A percentile compares a stretch with the other conserved stretches of the same genome.
phyloP scores from a whole-genome alignment of 2,113 vertebrate genomes.

The Amblyornis subalaris region DNA sequence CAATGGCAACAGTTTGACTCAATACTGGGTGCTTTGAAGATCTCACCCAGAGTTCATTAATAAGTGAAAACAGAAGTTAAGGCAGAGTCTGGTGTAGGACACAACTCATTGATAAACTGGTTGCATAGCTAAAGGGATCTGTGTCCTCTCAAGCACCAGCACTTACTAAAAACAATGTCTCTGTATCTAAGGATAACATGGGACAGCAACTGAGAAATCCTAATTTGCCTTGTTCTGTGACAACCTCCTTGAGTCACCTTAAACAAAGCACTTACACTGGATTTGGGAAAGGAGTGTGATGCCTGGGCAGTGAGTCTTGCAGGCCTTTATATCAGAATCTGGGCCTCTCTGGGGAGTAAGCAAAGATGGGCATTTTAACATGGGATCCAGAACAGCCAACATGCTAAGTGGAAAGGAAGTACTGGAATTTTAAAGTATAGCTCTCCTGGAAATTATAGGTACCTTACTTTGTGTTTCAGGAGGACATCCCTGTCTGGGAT shows the following conservation, averaged over 20 bases:
- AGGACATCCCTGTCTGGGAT: not conserved
- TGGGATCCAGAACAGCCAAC: not conserved
- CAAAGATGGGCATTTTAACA: not conserved
- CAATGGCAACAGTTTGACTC: not conserved
- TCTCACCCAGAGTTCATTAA: not conserved
- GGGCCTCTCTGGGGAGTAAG: not conserved
- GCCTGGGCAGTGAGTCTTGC: not conserved
- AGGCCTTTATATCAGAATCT: not conserved
- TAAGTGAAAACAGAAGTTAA: not conserved
- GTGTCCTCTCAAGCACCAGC: not conserved
- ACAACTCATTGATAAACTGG: not conserved
- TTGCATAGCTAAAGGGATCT: not conserved
- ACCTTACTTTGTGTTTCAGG: not conserved
- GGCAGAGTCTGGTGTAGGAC: not conserved
- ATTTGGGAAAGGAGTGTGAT: not conserved
- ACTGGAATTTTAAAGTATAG: not conserved
- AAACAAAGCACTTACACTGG: not conserved
- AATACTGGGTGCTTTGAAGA: not conserved
- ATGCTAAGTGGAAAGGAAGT: not conserved
- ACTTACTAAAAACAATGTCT: fast-evolving
- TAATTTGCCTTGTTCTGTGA: not conserved
- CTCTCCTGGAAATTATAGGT: not conserved
- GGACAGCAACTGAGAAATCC: not conserved
- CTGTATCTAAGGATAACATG: not conserved
- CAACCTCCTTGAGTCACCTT: not conserved